Percentiles rank a stretch among this genome's conserved stretches.
phyloP scores from a whole-genome alignment of 2,113 vertebrate species.

The Ptyas mucosa region DNA sequence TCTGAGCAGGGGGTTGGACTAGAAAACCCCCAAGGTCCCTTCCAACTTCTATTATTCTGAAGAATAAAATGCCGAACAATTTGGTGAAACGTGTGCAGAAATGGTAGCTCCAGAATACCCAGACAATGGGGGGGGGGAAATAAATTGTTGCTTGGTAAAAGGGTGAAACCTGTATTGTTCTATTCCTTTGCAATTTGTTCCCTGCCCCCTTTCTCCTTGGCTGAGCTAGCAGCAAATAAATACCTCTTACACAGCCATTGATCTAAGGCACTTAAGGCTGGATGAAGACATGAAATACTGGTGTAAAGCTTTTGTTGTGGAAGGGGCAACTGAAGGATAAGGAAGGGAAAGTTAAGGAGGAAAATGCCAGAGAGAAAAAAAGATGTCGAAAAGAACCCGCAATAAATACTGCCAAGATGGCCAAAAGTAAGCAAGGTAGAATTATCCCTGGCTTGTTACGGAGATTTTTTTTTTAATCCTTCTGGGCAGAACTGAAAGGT shows the following conservation, averaged over 20 bases:
- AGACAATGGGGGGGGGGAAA: not conserved
- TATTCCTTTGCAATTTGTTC: not conserved
- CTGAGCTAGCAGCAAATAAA: not conserved
- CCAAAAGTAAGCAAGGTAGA: not conserved
- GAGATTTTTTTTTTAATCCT: not conserved
- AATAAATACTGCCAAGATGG: not conserved
- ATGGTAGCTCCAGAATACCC: not conserved
- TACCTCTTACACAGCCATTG: conserved; percentile 15
- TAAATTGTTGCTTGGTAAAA: not conserved
- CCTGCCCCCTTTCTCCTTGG: not conserved
- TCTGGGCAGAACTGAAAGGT: not conserved
- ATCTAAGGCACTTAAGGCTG: conserved; percentile 25
- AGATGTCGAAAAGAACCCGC: not conserved
- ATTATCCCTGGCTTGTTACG: not conserved
- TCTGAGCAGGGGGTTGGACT: not conserved
- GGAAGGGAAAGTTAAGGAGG: conserved; percentile 21
- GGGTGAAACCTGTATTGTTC: not conserved
- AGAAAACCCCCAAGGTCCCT: not conserved
- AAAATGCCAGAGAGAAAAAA: not conserved
- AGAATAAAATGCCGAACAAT: not conserved
- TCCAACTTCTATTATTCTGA: not conserved
- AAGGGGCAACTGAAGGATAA: not conserved
- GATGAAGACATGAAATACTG: conserved; percentile 24
- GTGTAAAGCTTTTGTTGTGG: not conserved
- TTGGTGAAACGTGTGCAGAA: not conserved